A percentile compares a stretch with the other conserved stretches of the same genome.
phyloP scores from a whole-genome alignment of 2,113 vertebrate species.

The Coreoperca whiteheadi region DNA sequence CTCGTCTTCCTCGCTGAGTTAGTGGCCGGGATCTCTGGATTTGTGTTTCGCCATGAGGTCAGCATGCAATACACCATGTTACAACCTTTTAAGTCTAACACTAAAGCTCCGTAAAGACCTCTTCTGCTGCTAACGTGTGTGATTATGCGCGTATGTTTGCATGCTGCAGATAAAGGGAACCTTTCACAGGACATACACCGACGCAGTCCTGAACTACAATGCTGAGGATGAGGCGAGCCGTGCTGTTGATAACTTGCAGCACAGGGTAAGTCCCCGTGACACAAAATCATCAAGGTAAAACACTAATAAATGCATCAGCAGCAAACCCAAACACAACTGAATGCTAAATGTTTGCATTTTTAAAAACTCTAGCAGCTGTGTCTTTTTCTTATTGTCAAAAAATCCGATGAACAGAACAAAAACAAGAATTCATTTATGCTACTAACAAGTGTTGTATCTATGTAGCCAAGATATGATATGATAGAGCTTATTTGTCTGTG shows the following conservation, averaged over 20 bases:
- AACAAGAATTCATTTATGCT: neutral
- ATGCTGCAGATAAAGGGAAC: slow-evolving; percentile 93
- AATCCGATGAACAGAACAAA: neutral
- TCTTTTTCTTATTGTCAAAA: neutral
- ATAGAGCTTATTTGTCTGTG: neutral
- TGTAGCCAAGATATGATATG: neutral
- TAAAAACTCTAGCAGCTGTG: neutral
- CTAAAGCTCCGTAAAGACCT: neutral
- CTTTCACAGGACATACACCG: slow-evolving; percentile 94
- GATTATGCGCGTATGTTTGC: slow-evolving; percentile 26
- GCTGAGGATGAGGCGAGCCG: slow-evolving; percentile 92
- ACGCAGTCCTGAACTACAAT: slow-evolving; percentile 96
- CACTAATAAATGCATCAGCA: neutral
- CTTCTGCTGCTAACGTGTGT: neutral
- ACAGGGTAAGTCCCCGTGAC: slow-evolving; percentile 86
- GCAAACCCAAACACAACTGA: neutral
- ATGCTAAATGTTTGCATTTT: neutral
- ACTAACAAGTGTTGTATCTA: neutral
- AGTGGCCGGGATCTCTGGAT: slow-evolving; percentile 98
- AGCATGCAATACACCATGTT: slow-evolving; percentile 55
- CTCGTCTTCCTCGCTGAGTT: slow-evolving; percentile 98
- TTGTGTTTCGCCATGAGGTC: slow-evolving; percentile 99
- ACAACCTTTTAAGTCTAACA: neutral
- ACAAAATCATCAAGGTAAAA: neutral
- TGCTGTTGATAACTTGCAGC: slow-evolving; percentile 95